Evolutionary conservation across 92 coral and sea anemone genomes (phyloP).

Genomic region (Zoanthus gigantus): DNA sequence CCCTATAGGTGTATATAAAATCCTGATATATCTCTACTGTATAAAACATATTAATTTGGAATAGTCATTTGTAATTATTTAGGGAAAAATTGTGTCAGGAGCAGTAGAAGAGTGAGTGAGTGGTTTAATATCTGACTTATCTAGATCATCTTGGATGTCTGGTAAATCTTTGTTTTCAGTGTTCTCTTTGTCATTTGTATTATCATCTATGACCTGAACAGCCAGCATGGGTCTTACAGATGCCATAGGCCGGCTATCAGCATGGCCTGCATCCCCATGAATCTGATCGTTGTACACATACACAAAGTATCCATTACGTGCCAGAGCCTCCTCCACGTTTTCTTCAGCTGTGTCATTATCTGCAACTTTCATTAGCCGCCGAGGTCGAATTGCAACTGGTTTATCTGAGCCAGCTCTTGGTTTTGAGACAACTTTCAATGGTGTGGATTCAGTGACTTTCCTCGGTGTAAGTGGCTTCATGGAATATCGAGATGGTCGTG

Average conservation of each 20-base stretch:
- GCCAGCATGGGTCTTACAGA: constrained; percentile 96
- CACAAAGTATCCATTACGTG: constrained; percentile 82
- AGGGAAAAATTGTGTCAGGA: constrained; percentile 64
- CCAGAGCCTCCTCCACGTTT: constrained; percentile 33
- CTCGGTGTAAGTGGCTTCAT: constrained; percentile 58
- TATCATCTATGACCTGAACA: constrained; percentile 35
- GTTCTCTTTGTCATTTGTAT: constrained; percentile 57
- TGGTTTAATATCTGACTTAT: constrained; percentile 76
- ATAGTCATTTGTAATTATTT: not conserved
- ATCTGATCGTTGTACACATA: constrained; percentile 78
- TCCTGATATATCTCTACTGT: not conserved
- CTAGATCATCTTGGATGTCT: constrained; percentile 40
- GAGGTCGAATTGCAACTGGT: constrained; percentile 83
- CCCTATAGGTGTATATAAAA: not conserved
- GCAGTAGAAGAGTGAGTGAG: constrained; percentile 63
- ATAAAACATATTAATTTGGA: not conserved
- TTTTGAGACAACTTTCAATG: constrained; percentile 71
- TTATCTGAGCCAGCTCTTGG: constrained; percentile 86
- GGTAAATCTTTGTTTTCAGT: constrained; percentile 42
- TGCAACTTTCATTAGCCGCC: constrained; percentile 57
- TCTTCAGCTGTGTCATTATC: constrained; percentile 54
- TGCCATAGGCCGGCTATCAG: constrained; percentile 92
- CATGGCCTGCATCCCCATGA: constrained; percentile 55
- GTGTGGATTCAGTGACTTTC: constrained; percentile 58
- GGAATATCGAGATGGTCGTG: constrained; percentile 66